These are phyloP conservation scores for Neoitamus cyanurus DNA, from an alignment of 2,888 invertebrate species.

Conservation along the genomic window DNA sequence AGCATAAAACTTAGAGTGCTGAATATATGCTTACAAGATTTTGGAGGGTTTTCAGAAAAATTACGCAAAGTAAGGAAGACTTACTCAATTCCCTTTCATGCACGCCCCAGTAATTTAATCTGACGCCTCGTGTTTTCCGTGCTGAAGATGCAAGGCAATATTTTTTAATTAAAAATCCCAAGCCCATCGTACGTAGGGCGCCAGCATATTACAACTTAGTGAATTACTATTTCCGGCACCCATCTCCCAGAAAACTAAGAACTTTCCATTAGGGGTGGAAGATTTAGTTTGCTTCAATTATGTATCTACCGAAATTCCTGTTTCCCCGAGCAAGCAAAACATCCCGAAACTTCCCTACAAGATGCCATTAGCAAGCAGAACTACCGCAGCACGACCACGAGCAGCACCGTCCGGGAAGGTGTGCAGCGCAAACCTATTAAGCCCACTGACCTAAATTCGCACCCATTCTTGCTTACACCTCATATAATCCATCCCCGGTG, in stretches of 20 bases:
- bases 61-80: background rate
- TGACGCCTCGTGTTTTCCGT: background rate
- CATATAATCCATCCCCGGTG: background rate
- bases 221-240: background rate
- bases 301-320: background rate
- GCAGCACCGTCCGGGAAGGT: too few relatives aligned
- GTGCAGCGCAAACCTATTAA: slow-evolving; percentile 18
- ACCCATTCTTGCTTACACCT: slow-evolving; percentile 35
- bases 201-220: background rate
- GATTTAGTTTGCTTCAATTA: background rate
- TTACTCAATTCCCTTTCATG: background rate
- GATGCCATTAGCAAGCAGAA: background rate
- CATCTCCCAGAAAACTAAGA: background rate
- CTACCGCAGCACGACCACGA: background rate
- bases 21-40: background rate
- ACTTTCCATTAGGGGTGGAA: background rate
- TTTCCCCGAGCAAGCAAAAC: background rate
- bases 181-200: background rate
- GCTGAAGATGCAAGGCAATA: background rate
- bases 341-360: background rate
- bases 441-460: slow-evolving; percentile 21
- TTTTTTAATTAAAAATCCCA: background rate
- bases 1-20: background rate
- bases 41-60: background rate
- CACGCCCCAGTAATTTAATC: background rate